Base-by-base conservation (phyloP, 2,113 vertebrate genomes). In the Chaetops frenatus region DNA sequence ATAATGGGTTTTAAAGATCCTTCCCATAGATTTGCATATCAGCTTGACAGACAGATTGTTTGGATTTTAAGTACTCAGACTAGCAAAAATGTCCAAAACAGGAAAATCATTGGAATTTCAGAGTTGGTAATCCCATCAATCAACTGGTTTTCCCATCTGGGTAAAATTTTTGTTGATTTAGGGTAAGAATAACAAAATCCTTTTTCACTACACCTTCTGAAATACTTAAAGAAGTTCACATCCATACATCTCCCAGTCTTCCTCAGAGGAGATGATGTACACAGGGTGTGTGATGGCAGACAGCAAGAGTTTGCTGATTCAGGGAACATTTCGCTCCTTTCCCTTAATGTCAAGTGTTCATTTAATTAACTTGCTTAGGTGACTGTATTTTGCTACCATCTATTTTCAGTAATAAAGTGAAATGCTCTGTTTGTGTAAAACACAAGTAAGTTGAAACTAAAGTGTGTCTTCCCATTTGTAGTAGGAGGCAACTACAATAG, bases 351-450 rank as follows among this genome's bases (percentile, higher is more conserved):
- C 36, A 92, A 56, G 23, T 7, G 1, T 67, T 81, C 1, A 2
- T 67, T 92, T 92, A 38, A 86, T 67, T 78, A 80, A 44, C 38
- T 56, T 58, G 28, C 53, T 81, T 81, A 56, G 76, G 38, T 3
- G 7, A 48, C 38, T 86, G 28, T 31, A 38, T 76, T 89, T 92
- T 87, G 40, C 40, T 71, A 42, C 38, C 50, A 40, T 27, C 67
- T 81, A 87, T 74, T 84, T 81, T 91, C 65, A 79, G 53, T 74
- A 64, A 84, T 81, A 23, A 83, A 81, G 36, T 33, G 18, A 89
- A 92, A 78, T 74, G 38, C 61, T 84, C 12, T 3, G 33, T 82
- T 95, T 83, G 36, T 69, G 50, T 85, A 85, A 42, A 93, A 81
- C 31, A 86, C 3, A 24, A 38, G 53, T 60, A 16, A 82, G 13